Conservation (phyloP, 2,113 vertebrate species). For the Callochromis pleurospilus region DNA sequence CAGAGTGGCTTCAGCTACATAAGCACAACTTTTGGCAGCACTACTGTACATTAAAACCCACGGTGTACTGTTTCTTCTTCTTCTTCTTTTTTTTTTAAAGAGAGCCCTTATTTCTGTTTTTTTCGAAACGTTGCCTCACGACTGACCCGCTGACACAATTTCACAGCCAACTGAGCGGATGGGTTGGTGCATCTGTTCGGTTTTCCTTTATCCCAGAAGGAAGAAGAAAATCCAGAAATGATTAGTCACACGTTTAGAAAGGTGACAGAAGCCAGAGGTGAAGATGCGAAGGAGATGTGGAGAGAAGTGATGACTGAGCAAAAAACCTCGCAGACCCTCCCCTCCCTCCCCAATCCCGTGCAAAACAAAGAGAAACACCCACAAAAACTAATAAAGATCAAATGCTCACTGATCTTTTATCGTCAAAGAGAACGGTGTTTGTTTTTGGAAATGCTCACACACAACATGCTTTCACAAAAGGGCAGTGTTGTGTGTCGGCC, state of each 20-base stretch:
- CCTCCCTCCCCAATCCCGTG: background rate
- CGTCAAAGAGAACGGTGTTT: slow-evolving; percentile 14
- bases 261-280: background rate
- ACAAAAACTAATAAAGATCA: background rate
- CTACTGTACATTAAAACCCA: slow-evolving; percentile 63
- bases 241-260: background rate
- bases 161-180: slow-evolving; percentile 49
- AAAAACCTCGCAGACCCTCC: background rate
- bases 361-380: background rate
- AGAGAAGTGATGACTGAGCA: background rate
- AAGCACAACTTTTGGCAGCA: slow-evolving; percentile 70
- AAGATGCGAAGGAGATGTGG: background rate
- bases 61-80: background rate
- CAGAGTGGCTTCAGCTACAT: slow-evolving; percentile 67
- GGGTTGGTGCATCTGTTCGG: slow-evolving; percentile 7
- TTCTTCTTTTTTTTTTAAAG: slow-evolving; percentile 24
- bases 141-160: slow-evolving; percentile 52
- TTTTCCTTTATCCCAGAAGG: slow-evolving; percentile 3
- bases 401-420: background rate
- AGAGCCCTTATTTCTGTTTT: slow-evolving; percentile 67
- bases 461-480: slow-evolving; percentile 48
- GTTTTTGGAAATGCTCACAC: slow-evolving; percentile 17
- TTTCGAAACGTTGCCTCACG: slow-evolving; percentile 28
- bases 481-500: slow-evolving; percentile 53
- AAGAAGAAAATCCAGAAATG: background rate